Evolutionary conservation across 1,140 invertebrate genomes (phyloP).

Genomic region (Triops longicaudatus): DNA sequence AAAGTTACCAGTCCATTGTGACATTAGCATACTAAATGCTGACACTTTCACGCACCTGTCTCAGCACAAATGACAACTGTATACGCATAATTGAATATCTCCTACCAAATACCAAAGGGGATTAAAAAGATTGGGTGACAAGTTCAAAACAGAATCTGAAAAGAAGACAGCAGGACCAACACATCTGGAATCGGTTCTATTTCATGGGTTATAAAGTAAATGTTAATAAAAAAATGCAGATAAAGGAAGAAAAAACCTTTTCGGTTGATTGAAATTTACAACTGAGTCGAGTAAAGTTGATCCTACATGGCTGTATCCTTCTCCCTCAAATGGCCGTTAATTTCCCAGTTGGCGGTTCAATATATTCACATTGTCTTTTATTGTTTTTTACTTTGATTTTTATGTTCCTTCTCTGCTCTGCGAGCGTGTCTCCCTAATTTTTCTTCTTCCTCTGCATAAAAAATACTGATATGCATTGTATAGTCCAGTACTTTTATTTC

Average conservation of each 20-base stretch:
- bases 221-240: neutral
- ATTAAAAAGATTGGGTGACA: no score
- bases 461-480: neutral
- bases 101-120: no score
- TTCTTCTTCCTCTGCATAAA: neutral
- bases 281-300: neutral
- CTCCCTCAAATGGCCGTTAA: neutral
- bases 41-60: no score
- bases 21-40: no score
- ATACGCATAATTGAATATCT: no score
- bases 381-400: neutral
- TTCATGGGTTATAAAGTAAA: neutral
- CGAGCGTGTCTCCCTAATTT: neutral
- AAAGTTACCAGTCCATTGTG: no score
- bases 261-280: neutral
- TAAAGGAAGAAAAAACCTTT: neutral
- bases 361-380: neutral
- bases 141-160: no score
- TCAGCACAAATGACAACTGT: no score
- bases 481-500: no score
- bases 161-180: no score
- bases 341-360: slow-evolving; percentile 1
- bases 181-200: neutral
- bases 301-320: slow-evolving; percentile 1
- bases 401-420: neutral